Percentiles rank a stretch among this genome's conserved stretches.
phyloP scores from a whole-genome alignment of 1,140 invertebrate genomes.

The Triops longicaudatus region DNA sequence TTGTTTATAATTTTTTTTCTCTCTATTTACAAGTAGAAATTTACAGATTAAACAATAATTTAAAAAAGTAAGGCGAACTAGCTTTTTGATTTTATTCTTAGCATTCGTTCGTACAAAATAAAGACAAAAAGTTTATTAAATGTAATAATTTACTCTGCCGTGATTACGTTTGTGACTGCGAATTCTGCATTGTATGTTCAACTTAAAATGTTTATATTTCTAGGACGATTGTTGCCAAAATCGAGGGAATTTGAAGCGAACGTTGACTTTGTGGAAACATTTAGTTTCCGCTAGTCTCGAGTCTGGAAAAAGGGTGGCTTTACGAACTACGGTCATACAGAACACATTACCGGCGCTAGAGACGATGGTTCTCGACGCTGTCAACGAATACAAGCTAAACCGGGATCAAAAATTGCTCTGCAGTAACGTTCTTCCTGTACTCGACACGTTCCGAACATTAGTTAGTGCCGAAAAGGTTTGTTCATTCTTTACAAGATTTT shows the following conservation, averaged over 20 bases:
- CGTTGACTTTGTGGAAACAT: not conserved
- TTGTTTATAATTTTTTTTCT: not conserved
- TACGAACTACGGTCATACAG: not conserved
- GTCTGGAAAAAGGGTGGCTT: not conserved
- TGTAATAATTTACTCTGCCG: too few species aligned
- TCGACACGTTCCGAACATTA: conserved; percentile 17
- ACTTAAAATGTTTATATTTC: not conserved
- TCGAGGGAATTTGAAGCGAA: not conserved
- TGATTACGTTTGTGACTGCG: too few species aligned
- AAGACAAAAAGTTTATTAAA: too few species aligned
- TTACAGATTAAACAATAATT: not conserved
- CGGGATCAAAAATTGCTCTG: not conserved
- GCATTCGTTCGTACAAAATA: too few species aligned
- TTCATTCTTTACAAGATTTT: not conserved
- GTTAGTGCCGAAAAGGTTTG: not conserved
- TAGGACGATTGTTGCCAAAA: conserved; percentile 1
- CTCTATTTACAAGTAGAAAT: not conserved
- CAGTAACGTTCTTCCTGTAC: not conserved
- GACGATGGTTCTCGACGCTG: not conserved
- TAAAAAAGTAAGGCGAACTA: too few species aligned
- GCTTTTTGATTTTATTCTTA: too few species aligned
- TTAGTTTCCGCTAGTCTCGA: not conserved
- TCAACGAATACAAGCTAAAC: not conserved
- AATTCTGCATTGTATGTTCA: too few species aligned
- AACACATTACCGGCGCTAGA: not conserved